Conservation (phyloP, 2,888 invertebrate genomes). For the Aleiodes alternator region DNA sequence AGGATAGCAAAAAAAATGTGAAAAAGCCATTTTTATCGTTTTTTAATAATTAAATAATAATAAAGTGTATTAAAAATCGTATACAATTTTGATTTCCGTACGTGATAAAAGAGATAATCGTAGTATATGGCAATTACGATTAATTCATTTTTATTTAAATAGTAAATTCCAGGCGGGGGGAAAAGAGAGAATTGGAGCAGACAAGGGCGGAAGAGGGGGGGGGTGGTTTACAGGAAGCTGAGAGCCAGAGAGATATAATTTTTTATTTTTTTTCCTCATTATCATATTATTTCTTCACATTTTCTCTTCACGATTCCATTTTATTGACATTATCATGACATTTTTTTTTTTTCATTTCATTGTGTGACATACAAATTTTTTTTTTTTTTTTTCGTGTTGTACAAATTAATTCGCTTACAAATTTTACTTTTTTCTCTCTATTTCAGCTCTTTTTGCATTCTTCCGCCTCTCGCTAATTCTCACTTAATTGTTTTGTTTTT, state of each 20-base stretch:
- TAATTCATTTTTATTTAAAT: constrained; percentile 21
- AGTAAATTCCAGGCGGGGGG: constrained; percentile 7
- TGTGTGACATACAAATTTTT: constrained; percentile 13
- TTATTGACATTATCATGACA: constrained; percentile 40
- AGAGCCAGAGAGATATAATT: constrained; percentile 37
- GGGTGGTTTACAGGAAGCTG: neutral
- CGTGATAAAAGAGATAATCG: constrained; percentile 30
- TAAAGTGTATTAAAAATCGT: constrained; percentile 74
- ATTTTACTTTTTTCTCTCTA: constrained; percentile 28
- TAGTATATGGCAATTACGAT: constrained; percentile 8
- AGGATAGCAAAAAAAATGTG: constrained; percentile 53
- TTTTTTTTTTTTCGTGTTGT: neutral
- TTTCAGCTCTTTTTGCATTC: constrained; percentile 43
- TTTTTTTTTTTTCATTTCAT: constrained; percentile 4
- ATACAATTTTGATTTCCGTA: constrained; percentile 73
- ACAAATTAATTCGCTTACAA: constrained; percentile 9
- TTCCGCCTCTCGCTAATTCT: neutral
- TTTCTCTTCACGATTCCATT: constrained; percentile 13
- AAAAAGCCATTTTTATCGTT: constrained; percentile 16
- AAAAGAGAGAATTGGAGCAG: constrained; percentile 14
- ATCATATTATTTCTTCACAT: constrained; percentile 24
- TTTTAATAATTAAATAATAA: constrained; percentile 69
- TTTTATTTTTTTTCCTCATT: constrained; percentile 2
- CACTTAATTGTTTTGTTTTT: neutral
- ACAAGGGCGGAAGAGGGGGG: constrained; percentile 22